Percentiles rank a stretch among this genome's conserved stretches.
These are phyloP conservation scores for Cerastis rubricosa DNA, from an alignment of 2,888 invertebrate species.

Conservation along the genomic window DNA sequence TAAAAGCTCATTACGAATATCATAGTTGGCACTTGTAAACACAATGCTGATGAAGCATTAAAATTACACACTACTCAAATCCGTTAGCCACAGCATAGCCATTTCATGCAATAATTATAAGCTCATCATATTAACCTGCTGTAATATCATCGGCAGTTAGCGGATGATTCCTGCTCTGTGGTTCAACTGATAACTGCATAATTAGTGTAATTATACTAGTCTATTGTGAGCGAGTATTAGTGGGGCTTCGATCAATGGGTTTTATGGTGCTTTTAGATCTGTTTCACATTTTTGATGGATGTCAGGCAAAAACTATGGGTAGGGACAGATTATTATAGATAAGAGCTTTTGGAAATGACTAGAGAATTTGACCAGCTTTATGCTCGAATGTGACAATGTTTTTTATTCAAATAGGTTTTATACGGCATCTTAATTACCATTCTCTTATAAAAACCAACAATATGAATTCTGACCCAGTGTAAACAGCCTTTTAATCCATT, in stretches of 20 bases:
- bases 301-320: background rate
- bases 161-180: constrained; percentile 8
- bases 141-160: constrained; percentile 28
- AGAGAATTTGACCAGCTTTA: no score
- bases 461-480: background rate
- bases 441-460: background rate
- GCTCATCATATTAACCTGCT: constrained; percentile 1
- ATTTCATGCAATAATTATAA: constrained; percentile 17
- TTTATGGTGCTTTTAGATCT: background rate
- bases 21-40: background rate
- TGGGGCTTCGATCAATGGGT: background rate
- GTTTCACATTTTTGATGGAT: background rate
- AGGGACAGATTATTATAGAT: no score
- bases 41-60: background rate
- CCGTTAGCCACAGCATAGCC: background rate
- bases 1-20: background rate
- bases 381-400: no score
- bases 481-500: background rate
- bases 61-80: background rate
- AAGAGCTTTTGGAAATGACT: no score
- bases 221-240: constrained; percentile 5
- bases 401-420: no score
- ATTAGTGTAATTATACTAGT: constrained; percentile 16
- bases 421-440: no score
- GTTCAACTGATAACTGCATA: constrained; percentile 22